Percentiles rank a stretch among this genome's conserved stretches.
Conservation (phyloP, 2,113 vertebrate species). For the Coracopsis vasa region DNA sequence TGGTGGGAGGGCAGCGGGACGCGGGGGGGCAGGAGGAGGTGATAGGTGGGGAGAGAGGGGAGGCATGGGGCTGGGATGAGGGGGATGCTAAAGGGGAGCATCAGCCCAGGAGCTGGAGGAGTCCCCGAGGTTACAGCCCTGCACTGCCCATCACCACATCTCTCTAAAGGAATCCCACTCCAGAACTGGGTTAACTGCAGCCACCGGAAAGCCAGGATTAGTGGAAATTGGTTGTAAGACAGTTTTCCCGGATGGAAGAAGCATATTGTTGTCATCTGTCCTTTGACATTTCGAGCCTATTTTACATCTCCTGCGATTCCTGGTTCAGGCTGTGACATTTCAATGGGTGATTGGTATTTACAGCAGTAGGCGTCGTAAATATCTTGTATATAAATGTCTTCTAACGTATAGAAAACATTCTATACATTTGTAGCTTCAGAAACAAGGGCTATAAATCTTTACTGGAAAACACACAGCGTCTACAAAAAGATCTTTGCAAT, state of each 20-base stretch:
- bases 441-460: background rate
- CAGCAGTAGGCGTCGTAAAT: background rate
- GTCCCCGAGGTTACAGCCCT: background rate
- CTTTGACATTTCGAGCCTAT: constrained; percentile 26
- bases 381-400: background rate
- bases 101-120: background rate
- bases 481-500: background rate
- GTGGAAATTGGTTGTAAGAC: background rate
- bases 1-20: background rate
- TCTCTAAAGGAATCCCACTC: background rate
- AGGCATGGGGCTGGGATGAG: background rate
- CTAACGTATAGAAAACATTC: background rate
- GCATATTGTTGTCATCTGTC: constrained; percentile 11
- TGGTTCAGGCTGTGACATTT: constrained; percentile 31
- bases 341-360: background rate
- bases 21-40: background rate
- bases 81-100: background rate
- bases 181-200: background rate
- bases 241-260: background rate
- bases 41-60: constrained; percentile 36
- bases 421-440: background rate
- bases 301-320: background rate
- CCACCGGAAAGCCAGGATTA: background rate
- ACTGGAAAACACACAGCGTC: background rate
- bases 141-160: background rate